phyloP scores from a whole-genome alignment of 2,888 invertebrate species.

The Lacanobia oleracea region DNA sequence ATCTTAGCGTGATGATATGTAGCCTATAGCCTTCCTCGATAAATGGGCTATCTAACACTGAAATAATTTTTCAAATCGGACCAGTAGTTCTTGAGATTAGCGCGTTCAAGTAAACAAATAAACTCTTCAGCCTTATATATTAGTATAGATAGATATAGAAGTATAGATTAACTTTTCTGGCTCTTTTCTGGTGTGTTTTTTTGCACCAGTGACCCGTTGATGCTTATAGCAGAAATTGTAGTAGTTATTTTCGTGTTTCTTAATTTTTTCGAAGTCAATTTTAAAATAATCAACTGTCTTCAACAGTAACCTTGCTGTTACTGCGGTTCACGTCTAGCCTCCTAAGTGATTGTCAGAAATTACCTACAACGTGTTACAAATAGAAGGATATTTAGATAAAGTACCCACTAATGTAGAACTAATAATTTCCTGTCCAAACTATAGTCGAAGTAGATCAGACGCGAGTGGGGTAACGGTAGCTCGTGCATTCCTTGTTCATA shows the following conservation, averaged over 20 bases:
- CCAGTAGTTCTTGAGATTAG: no score
- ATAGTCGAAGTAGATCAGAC: constrained; percentile 74
- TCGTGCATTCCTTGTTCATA: constrained; percentile 73
- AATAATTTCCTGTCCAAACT: constrained; percentile 70
- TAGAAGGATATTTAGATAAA: constrained; percentile 32
- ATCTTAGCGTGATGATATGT: no score
- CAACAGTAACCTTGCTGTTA: neutral
- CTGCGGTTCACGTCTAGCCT: neutral
- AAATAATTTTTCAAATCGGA: no score
- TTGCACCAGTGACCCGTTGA: neutral
- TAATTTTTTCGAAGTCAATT: neutral
- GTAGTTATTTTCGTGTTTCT: neutral
- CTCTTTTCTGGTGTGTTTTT: neutral
- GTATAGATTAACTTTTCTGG: no score
- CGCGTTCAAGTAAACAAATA: no score
- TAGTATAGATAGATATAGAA: no score
- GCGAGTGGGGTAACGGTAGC: constrained; percentile 73
- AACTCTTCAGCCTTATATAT: no score
- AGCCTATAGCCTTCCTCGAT: no score
- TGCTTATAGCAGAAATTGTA: neutral
- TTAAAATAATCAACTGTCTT: neutral
- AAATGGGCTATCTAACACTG: no score
- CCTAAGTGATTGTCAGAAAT: neutral
- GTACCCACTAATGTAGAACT: constrained; percentile 51
- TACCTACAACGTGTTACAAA: constrained; percentile 5